A percentile compares a stretch with the other conserved stretches of the same genome.
phyloP scores from a whole-genome alignment of 2,113 vertebrate species.

The Carlito syrichta region DNA sequence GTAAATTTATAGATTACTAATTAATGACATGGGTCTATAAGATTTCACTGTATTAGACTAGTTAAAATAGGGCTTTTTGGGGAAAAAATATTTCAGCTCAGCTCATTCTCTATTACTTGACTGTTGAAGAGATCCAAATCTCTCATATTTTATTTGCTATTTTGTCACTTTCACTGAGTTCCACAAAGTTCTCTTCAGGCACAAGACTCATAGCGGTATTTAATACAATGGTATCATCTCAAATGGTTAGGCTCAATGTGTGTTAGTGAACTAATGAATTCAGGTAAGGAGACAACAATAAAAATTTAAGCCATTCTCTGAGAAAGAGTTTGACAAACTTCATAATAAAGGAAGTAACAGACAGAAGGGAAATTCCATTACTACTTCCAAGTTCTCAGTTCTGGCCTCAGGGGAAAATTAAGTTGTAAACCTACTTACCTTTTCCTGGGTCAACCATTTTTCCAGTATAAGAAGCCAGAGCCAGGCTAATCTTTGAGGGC shows the following conservation, averaged over 20 bases:
- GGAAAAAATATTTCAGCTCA: background rate
- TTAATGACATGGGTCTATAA: background rate
- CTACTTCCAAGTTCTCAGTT: background rate
- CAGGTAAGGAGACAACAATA: background rate
- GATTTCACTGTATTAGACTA: background rate
- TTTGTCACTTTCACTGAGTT: background rate
- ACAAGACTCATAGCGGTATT: background rate
- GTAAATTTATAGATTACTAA: slow-evolving; percentile 15
- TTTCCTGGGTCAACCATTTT: slow-evolving; percentile 85
- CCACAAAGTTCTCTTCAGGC: background rate
- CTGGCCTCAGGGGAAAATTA: background rate
- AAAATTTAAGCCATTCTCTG: background rate
- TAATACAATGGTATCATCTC: background rate
- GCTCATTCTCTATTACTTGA: background rate
- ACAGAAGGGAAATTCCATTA: background rate
- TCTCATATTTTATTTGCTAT: background rate
- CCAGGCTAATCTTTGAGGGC: slow-evolving; percentile 91
- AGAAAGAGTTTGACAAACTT: slow-evolving; percentile 31
- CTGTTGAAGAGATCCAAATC: background rate
- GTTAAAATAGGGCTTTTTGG: slow-evolving; percentile 5
- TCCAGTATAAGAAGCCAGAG: slow-evolving; percentile 94
- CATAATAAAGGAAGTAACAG: slow-evolving; percentile 12
- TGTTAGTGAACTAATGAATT: slow-evolving; percentile 8
- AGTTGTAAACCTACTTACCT: slow-evolving; percentile 81
- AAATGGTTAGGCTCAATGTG: background rate